phyloP scores from a whole-genome alignment of 2,797 vertebrate genomes.

The Acipenser ruthenus region DNA sequence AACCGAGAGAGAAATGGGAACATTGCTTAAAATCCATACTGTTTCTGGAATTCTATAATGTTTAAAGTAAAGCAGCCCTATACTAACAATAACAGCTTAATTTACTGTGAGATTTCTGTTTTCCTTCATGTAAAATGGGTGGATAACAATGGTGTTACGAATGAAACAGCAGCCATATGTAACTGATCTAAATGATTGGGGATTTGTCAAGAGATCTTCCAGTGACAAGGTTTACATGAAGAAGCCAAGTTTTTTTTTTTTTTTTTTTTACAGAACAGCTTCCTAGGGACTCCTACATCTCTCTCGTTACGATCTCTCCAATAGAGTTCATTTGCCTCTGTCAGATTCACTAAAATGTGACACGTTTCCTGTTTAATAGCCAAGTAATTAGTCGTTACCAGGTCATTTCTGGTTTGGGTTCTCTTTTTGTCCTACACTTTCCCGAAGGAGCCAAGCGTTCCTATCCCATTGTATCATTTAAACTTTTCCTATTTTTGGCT shows the following conservation, averaged over 20 bases:
- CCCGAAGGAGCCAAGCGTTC: not conserved
- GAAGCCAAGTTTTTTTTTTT: too few species aligned
- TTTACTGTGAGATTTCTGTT: slow-evolving; percentile 11
- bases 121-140: slow-evolving; percentile 6
- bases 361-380: not conserved
- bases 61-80: too few species aligned
- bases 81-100: not conserved
- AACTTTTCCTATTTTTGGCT: not conserved
- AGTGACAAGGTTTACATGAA: not conserved
- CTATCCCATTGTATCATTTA: not conserved
- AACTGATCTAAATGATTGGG: slow-evolving; percentile 3
- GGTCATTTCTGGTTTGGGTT: not conserved
- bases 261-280: not conserved
- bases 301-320: not conserved
- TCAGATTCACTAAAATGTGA: not conserved
- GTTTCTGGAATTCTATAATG: too few species aligned
- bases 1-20: too few species aligned
- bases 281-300: not conserved
- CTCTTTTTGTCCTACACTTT: not conserved
- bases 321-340: not conserved
- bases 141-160: slow-evolving; percentile 5
- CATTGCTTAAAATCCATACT: too few species aligned
- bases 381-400: not conserved
- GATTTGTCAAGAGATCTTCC: not conserved
- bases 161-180: not conserved